Base-by-base conservation (phyloP, 2,888 invertebrate genomes). In the Sialis lutaria region DNA sequence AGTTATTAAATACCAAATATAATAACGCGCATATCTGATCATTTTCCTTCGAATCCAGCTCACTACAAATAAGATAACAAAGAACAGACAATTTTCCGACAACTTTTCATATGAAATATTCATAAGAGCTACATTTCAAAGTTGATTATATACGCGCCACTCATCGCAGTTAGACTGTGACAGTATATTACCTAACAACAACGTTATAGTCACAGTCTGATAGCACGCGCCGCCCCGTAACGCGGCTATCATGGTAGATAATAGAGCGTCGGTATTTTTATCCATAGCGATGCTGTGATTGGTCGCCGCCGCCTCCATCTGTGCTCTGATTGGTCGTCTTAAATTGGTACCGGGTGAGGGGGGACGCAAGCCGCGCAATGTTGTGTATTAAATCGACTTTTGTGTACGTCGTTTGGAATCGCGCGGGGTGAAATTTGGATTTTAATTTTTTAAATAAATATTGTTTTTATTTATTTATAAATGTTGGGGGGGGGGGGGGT, bases 51-150 rank as follows among this genome's bases (percentile, higher is more conserved):
- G 37, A n/a, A n/a, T 10, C 37, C 37, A 8, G 6, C 37, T 10
- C 10, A 37, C 37, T 37, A 8, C 37, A 37, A 12, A 22, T 22
- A 22, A 22, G 22, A 22, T 22, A n/a, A 37, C 37, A n/a, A 37
- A n/a, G 10, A 12, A 12, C 37, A 37, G 37, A 37, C 37, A 37
- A 37, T 37, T 37, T 37, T 37, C 37, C 37, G 37, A 37, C 37
- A 32, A 45, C 42, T 47, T 47, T 47, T 42, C 42, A 35, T 47
- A 47, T 47, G 47, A 47, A 47, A 47, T 47, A 47, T 47, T 47
- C 47, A 47, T 47, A 47, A 47, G 47, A 47, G 47, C 42, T 47
- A 42, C 47, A 47, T 47, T 47, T 47, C 47, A 47, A 47, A 47
- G 47, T 47, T 47, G 47, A 47, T 47, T 47, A 47, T 47, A 47